These are phyloP conservation scores for Drosophila kepulauana DNA, from an alignment of 1,140 invertebrate species.

Conservation along the genomic window DNA sequence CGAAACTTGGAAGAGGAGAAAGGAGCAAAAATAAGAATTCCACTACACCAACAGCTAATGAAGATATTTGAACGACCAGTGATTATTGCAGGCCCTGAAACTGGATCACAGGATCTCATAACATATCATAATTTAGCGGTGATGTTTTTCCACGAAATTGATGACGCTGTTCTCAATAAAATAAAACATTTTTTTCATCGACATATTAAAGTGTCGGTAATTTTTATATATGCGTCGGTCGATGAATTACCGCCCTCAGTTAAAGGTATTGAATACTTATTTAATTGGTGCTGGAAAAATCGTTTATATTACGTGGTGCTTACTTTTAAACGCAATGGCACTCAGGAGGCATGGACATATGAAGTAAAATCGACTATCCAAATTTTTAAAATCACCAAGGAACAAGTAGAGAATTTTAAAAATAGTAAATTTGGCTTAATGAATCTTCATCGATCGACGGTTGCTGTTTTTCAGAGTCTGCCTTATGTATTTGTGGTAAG, in stretches of 20 bases:
- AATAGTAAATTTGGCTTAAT: background rate
- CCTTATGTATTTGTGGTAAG: slow-evolving; percentile 30
- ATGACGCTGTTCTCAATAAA: background rate
- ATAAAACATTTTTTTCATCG: background rate
- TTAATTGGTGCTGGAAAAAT: background rate
- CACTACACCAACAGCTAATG: background rate
- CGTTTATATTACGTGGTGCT: background rate
- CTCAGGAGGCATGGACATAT: slow-evolving; percentile 10
- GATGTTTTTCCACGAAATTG: background rate
- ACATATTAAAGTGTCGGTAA: too few relatives aligned
- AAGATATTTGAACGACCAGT: background rate
- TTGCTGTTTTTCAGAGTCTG: background rate
- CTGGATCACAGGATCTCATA: background rate
- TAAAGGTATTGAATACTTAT: background rate
- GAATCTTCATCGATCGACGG: background rate
- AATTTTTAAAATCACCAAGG: background rate
- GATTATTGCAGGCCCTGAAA: background rate
- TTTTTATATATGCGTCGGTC: background rate
- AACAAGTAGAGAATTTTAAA: background rate
- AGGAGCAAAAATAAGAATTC: background rate
- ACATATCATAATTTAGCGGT: background rate
- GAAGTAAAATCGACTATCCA: background rate
- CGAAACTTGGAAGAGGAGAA: background rate
- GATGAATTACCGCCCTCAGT: too few relatives aligned
- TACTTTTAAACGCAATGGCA: background rate